Evolutionary conservation across 37 sponge, comb jelly and placozoan genomes (phyloP).

Genomic region (Haliclona indistincta): DNA sequence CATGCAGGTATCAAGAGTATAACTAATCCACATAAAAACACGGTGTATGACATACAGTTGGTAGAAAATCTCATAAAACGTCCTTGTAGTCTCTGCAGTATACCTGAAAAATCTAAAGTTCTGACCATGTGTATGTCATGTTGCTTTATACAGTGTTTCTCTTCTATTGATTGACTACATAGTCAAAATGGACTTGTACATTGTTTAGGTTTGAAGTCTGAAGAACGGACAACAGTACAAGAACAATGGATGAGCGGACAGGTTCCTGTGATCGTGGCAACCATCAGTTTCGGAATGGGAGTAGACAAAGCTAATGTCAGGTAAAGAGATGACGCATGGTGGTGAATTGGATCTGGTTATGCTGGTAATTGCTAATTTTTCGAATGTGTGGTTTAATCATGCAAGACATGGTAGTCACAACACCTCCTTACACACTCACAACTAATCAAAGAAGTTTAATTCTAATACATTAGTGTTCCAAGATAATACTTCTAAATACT

Average conservation of each 20-base stretch:
- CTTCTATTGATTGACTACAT: too few relatives aligned
- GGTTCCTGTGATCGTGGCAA: slow-evolving; percentile 89
- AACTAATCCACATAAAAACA: too few relatives aligned
- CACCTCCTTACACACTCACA: too few relatives aligned
- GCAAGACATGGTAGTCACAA: too few relatives aligned
- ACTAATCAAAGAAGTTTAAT: too few relatives aligned
- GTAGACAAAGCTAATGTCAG: slow-evolving; percentile 95
- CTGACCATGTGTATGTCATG: background rate
- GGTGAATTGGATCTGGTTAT: background rate
- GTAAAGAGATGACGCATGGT: slow-evolving; percentile 15
- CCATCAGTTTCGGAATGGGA: slow-evolving; percentile 98
- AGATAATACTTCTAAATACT: too few relatives aligned
- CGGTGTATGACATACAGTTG: too few relatives aligned
- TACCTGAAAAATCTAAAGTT: background rate
- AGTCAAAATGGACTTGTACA: too few relatives aligned
- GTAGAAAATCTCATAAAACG: background rate
- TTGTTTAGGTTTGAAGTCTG: slow-evolving; percentile 56
- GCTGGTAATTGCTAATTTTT: background rate
- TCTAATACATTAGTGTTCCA: too few relatives aligned
- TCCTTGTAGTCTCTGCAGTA: background rate
- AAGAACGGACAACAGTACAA: slow-evolving; percentile 54
- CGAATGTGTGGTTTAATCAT: too few relatives aligned
- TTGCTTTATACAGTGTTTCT: too few relatives aligned
- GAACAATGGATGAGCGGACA: slow-evolving; percentile 85
- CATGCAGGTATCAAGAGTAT: slow-evolving; percentile 84